Conservation (phyloP, 2,888 invertebrate genomes). For the Drosophila pseudotalamancana region DNA sequence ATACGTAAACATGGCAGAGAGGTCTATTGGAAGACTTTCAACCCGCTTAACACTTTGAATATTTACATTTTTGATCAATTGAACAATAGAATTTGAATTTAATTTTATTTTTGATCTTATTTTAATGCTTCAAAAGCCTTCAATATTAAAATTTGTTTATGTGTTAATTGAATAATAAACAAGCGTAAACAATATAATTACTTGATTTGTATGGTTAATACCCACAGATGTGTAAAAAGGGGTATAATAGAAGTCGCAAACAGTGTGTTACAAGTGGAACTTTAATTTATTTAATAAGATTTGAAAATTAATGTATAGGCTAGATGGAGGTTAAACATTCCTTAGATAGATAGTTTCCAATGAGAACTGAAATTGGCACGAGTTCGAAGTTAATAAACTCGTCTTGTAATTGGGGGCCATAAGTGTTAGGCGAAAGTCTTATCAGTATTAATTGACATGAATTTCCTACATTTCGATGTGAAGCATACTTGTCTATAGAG, state of each 20-base stretch:
- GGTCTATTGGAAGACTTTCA: too few relatives aligned
- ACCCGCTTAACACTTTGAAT: too few relatives aligned
- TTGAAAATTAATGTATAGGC: not conserved
- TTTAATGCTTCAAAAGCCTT: too few relatives aligned
- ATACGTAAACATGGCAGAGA: too few relatives aligned
- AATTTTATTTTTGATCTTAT: too few relatives aligned
- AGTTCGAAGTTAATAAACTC: not conserved
- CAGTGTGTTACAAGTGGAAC: not conserved
- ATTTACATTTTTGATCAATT: too few relatives aligned
- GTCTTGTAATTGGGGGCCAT: conserved; percentile 15
- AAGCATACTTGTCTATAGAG: conserved; percentile 34
- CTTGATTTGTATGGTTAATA: not conserved
- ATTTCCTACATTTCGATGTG: conserved; percentile 16
- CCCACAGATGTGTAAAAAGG: not conserved
- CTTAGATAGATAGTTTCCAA: not conserved
- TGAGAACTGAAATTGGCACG: not conserved
- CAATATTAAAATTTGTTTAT: too few relatives aligned
- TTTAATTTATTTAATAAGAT: not conserved
- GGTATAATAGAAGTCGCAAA: not conserved
- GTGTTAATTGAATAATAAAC: too few relatives aligned
- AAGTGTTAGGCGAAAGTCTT: conserved; percentile 27
- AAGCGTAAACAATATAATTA: not conserved
- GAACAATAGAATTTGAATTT: too few relatives aligned
- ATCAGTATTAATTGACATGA: conserved; percentile 39
- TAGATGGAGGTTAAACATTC: not conserved